phyloP scores from a whole-genome alignment of 2,888 invertebrate genomes.

The Eupithecia tripunctaria region DNA sequence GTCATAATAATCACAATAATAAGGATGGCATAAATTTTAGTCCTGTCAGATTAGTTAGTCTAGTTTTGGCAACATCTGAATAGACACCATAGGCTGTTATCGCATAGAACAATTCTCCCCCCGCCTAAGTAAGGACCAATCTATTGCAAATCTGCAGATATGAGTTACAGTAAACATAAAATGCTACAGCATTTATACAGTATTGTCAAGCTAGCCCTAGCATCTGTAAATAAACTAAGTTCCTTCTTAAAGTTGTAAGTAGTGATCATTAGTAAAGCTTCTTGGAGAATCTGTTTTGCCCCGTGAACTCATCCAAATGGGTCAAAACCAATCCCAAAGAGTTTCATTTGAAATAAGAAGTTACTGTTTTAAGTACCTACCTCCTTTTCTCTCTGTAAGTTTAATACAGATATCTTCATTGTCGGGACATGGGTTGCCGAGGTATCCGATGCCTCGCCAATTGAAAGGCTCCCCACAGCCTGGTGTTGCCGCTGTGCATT shows the following conservation, averaged over 20 bases:
- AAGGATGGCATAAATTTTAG: no score
- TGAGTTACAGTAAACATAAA: no score
- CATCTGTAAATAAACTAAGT: no score
- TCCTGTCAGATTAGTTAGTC: no score
- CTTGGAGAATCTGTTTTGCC: not conserved
- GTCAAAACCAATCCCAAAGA: not conserved
- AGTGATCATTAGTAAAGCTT: no score
- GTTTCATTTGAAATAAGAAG: not conserved
- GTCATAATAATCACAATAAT: no score
- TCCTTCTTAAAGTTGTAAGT: no score
- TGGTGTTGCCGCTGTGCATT: constrained; percentile 94
- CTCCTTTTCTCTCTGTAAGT: constrained; percentile 93
- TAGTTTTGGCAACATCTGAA: no score
- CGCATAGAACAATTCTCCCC: not conserved
- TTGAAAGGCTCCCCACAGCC: constrained; percentile 94
- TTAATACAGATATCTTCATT: constrained; percentile 95
- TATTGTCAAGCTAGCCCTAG: no score
- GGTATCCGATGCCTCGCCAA: constrained; percentile 89
- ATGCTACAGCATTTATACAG: no score
- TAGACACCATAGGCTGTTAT: no score
- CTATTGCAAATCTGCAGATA: not conserved
- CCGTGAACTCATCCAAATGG: no score
- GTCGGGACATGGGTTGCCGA: constrained; percentile 93
- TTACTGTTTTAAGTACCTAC: constrained; percentile 71
- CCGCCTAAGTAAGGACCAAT: not conserved